Evolutionary conservation across 2,113 vertebrate species (phyloP).

Genomic region (Conger conger): DNA sequence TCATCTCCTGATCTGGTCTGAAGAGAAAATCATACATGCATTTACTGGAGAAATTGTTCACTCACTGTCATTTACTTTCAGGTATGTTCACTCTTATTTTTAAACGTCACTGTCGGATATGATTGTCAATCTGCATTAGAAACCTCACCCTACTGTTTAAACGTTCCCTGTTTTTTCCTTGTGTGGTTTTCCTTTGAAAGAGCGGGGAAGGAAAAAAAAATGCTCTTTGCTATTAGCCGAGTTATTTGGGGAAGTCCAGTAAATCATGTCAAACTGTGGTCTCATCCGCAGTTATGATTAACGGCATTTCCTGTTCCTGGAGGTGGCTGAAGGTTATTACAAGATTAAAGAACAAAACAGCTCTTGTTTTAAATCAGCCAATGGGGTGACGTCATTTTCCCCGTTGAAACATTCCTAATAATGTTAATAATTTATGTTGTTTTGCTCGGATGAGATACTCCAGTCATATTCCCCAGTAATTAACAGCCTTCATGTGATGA

Average conservation of each 20-base stretch:
- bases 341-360: constrained; percentile 15
- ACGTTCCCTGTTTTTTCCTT: not conserved
- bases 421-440: constrained; percentile 24
- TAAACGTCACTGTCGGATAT: not conserved
- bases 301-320: not conserved
- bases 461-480: constrained; percentile 39
- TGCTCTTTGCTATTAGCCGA: constrained; percentile 5
- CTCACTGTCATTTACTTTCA: not conserved
- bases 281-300: constrained; percentile 12
- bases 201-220: no score
- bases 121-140: not conserved
- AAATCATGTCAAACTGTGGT: constrained; percentile 8
- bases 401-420: constrained; percentile 9
- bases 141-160: not conserved
- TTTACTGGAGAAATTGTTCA: not conserved
- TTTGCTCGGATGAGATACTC: not conserved
- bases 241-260: constrained; percentile 20
- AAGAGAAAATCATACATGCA: not conserved
- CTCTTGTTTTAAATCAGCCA: constrained; percentile 7
- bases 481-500: constrained; percentile 50
- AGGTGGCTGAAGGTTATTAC: not conserved
- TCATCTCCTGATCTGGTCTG: not conserved
- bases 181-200: constrained; percentile 4
- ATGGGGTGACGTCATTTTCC: constrained; percentile 3
- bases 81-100: not conserved